Evolutionary conservation across 2,888 invertebrate species (phyloP).

Genomic region (Nomada goodeniana): DNA sequence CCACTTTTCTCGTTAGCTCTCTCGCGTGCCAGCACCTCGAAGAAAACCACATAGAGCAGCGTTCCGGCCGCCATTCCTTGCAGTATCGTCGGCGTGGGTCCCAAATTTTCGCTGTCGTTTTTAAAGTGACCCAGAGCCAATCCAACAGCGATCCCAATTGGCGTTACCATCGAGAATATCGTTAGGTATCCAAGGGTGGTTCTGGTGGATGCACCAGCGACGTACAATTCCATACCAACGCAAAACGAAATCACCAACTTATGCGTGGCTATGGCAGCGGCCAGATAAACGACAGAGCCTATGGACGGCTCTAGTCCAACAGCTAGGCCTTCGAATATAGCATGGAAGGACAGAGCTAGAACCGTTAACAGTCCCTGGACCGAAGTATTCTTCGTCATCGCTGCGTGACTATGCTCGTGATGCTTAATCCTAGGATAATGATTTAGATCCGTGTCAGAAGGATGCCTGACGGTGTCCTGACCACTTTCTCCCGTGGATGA

Average conservation of each 20-base stretch:
- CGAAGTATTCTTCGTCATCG: slow-evolving; percentile 82
- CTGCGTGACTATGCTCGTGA: slow-evolving; percentile 54
- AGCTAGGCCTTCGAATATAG: slow-evolving; percentile 89
- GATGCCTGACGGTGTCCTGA: slow-evolving; percentile 43
- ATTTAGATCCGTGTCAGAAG: slow-evolving; percentile 34
- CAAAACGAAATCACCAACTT: slow-evolving; percentile 89
- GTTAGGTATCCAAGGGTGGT: slow-evolving; percentile 87
- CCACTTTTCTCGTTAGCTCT: slow-evolving; percentile 86
- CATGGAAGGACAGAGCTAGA: slow-evolving; percentile 89
- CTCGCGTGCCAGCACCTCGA: slow-evolving; percentile 92
- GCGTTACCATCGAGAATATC: slow-evolving; percentile 88
- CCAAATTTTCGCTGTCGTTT: slow-evolving; percentile 83
- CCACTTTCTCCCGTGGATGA: slow-evolving; percentile 50
- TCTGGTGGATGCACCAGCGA: slow-evolving; percentile 85
- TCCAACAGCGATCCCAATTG: slow-evolving; percentile 89
- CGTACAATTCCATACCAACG: slow-evolving; percentile 87
- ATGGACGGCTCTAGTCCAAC: slow-evolving; percentile 88
- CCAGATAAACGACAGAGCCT: slow-evolving; percentile 85
- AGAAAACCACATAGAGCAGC: slow-evolving; percentile 92
- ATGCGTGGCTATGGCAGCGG: slow-evolving; percentile 88
- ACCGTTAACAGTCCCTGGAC: slow-evolving; percentile 87
- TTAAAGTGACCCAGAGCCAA: slow-evolving; percentile 85
- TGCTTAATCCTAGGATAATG: slow-evolving; percentile 44
- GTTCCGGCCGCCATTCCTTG: slow-evolving; percentile 93
- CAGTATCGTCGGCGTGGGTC: slow-evolving; percentile 85